A percentile compares a stretch with the other conserved stretches of the same genome.
phyloP scores from a whole-genome alignment of 2,113 vertebrate genomes.

The Upupa epops region DNA sequence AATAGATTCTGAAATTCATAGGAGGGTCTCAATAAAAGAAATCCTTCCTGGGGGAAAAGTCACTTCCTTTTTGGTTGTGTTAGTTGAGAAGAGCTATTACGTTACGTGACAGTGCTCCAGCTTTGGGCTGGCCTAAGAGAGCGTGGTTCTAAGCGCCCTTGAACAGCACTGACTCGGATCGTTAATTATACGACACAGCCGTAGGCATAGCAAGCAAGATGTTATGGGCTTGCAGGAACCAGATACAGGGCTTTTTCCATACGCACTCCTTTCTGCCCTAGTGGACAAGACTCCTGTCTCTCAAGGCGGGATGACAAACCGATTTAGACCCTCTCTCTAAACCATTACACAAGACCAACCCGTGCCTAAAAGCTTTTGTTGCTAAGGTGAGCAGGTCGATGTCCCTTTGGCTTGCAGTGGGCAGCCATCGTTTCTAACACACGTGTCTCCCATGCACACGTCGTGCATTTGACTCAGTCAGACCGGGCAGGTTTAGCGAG shows the following conservation, averaged over 20 bases:
- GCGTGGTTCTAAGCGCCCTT: background rate
- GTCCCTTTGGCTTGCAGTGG: background rate
- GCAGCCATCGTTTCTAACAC: background rate
- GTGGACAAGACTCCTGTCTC: too few relatives aligned
- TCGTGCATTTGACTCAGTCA: background rate
- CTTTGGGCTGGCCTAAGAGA: background rate
- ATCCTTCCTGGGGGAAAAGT: background rate
- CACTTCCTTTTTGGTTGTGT: background rate
- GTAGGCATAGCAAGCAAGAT: background rate
- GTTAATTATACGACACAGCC: background rate
- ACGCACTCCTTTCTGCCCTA: too few relatives aligned
- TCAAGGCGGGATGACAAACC: too few relatives aligned
- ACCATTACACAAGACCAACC: too few relatives aligned
- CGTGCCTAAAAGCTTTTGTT: background rate
- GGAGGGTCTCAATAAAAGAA: background rate
- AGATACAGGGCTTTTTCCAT: too few relatives aligned
- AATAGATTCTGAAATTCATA: background rate
- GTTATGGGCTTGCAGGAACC: too few relatives aligned
- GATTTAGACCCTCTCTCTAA: too few relatives aligned
- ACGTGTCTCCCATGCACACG: rapidly evolving
- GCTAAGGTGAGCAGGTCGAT: background rate
- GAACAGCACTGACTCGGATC: background rate
- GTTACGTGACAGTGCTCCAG: background rate
- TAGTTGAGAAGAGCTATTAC: background rate
- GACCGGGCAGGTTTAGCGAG: background rate